Evolutionary conservation across 1,140 invertebrate species (phyloP).

Genomic region (Helicoverpa armigera): DNA sequence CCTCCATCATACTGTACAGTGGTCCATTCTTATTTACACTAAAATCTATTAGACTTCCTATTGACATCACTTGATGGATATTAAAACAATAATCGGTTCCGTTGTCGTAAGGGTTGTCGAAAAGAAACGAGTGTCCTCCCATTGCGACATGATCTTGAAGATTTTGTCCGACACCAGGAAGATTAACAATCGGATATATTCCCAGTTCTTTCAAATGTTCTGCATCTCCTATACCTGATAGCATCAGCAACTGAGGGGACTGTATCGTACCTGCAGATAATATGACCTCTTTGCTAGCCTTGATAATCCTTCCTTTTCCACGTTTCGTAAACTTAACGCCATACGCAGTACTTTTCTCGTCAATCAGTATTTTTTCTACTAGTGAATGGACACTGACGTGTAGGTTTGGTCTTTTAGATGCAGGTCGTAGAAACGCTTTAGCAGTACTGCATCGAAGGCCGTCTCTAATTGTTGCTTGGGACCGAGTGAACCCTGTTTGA

Average conservation of each 20-base stretch:
- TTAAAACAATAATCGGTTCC: constrained; percentile 87
- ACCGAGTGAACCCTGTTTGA: constrained; percentile 91
- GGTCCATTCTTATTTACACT: constrained; percentile 86
- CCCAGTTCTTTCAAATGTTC: constrained; percentile 88
- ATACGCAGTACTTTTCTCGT: constrained; percentile 86
- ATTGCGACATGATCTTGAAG: constrained; percentile 93
- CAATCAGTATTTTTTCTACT: constrained; percentile 89
- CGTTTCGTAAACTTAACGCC: constrained; percentile 89
- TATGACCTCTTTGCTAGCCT: constrained; percentile 90
- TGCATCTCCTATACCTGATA: constrained; percentile 91
- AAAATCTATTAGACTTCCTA: constrained; percentile 87
- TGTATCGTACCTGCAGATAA: constrained; percentile 91
- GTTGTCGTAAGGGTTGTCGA: constrained; percentile 81
- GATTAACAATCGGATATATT: constrained; percentile 87
- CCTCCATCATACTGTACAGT: constrained; percentile 89
- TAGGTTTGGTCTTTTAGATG: constrained; percentile 90
- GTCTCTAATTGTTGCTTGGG: constrained; percentile 92
- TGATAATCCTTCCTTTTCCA: constrained; percentile 80
- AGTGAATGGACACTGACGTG: constrained; percentile 90
- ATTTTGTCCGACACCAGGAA: constrained; percentile 93
- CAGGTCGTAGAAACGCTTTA: constrained; percentile 92
- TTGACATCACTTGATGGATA: constrained; percentile 86
- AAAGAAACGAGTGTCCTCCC: constrained; percentile 87
- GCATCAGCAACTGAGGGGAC: constrained; percentile 93
- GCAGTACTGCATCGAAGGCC: constrained; percentile 94